These are phyloP conservation scores for Drosophila nasuta DNA, from an alignment of 1,140 invertebrate species.

Conservation along the genomic window DNA sequence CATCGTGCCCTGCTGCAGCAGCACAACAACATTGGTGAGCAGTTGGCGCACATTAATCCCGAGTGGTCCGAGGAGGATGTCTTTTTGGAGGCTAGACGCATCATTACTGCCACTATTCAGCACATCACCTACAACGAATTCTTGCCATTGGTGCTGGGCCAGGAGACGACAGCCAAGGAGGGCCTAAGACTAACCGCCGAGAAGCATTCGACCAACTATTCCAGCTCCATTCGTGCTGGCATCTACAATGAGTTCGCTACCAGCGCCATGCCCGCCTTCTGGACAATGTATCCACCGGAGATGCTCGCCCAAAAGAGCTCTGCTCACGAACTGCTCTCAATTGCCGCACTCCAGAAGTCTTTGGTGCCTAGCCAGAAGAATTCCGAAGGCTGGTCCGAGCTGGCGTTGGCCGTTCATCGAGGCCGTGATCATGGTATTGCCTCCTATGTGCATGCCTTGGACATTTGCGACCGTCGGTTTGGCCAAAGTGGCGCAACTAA, in stretches of 20 bases:
- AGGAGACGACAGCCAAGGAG: conserved; percentile 79
- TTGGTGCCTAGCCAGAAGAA: conserved; percentile 67
- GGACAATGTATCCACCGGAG: conserved; percentile 89
- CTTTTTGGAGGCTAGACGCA: conserved; percentile 91
- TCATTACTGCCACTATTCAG: conserved; percentile 92
- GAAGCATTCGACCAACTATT: conserved; percentile 88
- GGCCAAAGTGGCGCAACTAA: conserved; percentile 80
- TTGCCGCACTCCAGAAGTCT: conserved; percentile 85
- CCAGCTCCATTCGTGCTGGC: conserved; percentile 88
- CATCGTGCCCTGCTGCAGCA: conserved; percentile 91
- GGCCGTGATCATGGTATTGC: conserved; percentile 96
- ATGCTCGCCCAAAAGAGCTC: conserved; percentile 80
- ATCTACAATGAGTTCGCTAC: conserved; percentile 89
- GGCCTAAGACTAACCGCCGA: conserved; percentile 84
- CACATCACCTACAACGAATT: conserved; percentile 95
- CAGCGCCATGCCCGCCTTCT: conserved; percentile 90
- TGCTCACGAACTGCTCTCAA: conserved; percentile 85
- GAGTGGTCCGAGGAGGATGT: conserved; percentile 94
- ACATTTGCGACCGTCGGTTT: conserved; percentile 87
- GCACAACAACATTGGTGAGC: conserved; percentile 93
- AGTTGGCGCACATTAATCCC: conserved; percentile 90
- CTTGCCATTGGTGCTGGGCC: conserved; percentile 91
- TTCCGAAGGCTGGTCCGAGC: conserved; percentile 85
- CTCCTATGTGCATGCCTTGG: conserved; percentile 89
- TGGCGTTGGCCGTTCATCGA: conserved; percentile 87